A percentile compares a stretch with the other conserved stretches of the same genome.
Evolutionary conservation across 2,113 vertebrate genomes (phyloP).

Genomic region (Cynopterus brachyotis): DNA sequence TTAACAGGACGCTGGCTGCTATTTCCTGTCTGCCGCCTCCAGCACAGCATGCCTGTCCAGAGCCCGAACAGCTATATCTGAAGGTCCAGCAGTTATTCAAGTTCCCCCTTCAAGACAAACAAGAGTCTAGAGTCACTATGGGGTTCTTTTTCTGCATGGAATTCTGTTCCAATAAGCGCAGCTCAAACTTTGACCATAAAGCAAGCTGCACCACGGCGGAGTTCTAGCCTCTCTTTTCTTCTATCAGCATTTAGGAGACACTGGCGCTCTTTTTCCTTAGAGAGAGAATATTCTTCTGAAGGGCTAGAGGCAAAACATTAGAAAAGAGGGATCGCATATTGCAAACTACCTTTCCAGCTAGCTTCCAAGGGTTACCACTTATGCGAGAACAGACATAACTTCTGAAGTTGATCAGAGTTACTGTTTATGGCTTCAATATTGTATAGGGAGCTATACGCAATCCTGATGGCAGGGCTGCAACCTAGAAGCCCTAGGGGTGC

Average conservation of each 20-base stretch:
- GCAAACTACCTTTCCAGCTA: not conserved
- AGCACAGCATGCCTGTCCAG: not conserved
- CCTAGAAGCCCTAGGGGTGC: not conserved
- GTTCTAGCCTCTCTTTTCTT: not conserved
- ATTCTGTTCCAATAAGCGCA: conserved; percentile 32
- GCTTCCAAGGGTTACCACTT: not conserved
- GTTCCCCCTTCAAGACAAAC: not conserved
- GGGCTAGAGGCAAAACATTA: not conserved
- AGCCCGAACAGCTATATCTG: not conserved
- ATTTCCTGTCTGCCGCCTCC: conserved; percentile 37
- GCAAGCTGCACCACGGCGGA: accelerated
- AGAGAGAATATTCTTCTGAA: not conserved
- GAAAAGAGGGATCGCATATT: not conserved
- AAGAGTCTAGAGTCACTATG: not conserved
- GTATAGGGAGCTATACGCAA: not conserved
- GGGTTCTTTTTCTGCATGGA: not conserved
- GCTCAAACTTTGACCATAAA: not conserved
- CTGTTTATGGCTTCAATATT: not conserved
- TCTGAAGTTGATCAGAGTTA: not conserved
- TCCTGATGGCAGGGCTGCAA: not conserved
- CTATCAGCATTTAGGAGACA: conserved; percentile 27
- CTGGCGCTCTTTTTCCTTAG: not conserved
- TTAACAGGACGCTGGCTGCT: conserved; percentile 54
- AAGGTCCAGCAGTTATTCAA: not conserved
- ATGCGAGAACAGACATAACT: not conserved